Base-by-base conservation (phyloP, 53 echinoderm and acorn worm species). In the Hippasteria phrygiana region DNA sequence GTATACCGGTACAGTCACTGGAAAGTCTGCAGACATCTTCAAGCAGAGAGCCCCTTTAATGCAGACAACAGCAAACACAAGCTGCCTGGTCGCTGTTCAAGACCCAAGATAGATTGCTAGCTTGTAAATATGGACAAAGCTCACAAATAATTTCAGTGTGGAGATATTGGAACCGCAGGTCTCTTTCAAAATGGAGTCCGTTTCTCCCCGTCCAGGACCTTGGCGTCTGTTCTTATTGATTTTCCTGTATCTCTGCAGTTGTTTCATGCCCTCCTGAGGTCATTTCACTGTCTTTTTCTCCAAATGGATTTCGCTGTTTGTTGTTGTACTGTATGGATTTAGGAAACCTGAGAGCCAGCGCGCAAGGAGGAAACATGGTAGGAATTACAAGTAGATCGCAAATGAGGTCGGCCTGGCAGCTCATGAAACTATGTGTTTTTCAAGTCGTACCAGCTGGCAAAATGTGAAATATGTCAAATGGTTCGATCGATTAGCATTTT, bases 271-370 rank as follows among this genome's bases (percentile, higher is more conserved):
- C 71, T 85, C 85, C 85, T 53, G 70, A 35, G 85, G 85, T 85
- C 85, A 85, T 85, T 85, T 85, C 85, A 85, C 85, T 85, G 85
- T 69, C 85, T 85, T 85, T 67, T 85, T 71, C 65, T 70, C 43
- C 85, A 85, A 85, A 85, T 85, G 85, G 85, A 85, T 85, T 85
- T 71, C 27, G 70, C 85, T 71, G 85, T 85, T 84, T 85, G 85
- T 85, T 85, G 85, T 70, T 71, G 85, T 71, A 85, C 33, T 50
- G 71, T 85, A 85, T 85, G 70, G 85, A 85, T 85, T 71, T 71
- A 50, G 71, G 85, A 64, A 85, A 85, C 33, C 47, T 24, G 85
- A 85, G 85, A 71, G 35, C 71, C 7, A 24, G 22, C 12, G 8
- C 24, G 40, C 48, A 48, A 31, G 70, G 26, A 28, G 43, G 66